Evolutionary conservation across 2,113 vertebrate genomes (phyloP).

Genomic region (Muntiacus muntjak): DNA sequence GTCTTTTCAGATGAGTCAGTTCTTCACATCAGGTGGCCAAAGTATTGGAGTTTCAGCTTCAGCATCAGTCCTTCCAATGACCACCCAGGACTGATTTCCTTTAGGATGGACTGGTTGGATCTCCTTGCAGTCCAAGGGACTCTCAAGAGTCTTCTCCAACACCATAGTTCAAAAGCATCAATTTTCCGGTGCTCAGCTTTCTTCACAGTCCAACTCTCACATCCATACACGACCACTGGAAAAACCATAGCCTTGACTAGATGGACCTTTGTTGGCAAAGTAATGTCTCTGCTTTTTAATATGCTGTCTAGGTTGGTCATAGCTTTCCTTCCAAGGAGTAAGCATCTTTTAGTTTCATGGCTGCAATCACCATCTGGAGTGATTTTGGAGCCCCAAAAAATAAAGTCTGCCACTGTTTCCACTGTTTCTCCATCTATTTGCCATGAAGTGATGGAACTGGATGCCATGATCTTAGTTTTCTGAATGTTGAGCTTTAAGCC

Average conservation of each 20-base stretch:
- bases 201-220: background rate
- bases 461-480: background rate
- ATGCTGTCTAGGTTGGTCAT: background rate
- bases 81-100: background rate
- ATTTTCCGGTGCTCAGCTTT: fast-evolving
- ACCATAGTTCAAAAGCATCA: background rate
- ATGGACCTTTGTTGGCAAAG: background rate
- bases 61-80: background rate
- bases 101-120: background rate
- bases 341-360: background rate
- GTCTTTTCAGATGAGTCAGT: background rate
- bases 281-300: background rate
- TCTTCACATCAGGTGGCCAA: background rate
- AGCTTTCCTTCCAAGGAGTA: background rate
- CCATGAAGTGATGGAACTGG: background rate
- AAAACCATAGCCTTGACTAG: background rate
- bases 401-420: background rate
- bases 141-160: background rate
- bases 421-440: background rate
- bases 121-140: background rate
- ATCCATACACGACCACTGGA: background rate
- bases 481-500: background rate
- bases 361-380: background rate
- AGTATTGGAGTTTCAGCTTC: background rate
- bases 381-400: fast-evolving